A percentile compares a stretch with the other conserved stretches of the same genome.
Evolutionary conservation across 2,888 invertebrate species (phyloP).

Genomic region (Nemoura dubitans): DNA sequence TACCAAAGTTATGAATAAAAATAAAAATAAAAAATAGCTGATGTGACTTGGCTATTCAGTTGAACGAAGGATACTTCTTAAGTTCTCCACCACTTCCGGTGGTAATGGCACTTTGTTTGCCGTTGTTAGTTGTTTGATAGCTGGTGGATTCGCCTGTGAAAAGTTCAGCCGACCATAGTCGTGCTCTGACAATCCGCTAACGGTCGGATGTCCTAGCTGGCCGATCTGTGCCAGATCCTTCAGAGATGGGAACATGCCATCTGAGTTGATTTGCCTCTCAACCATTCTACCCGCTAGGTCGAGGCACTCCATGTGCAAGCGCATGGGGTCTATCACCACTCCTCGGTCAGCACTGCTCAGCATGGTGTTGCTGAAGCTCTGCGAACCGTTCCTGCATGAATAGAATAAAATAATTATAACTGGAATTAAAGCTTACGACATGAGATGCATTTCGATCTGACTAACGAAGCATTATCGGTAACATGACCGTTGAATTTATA

Average conservation of each 20-base stretch:
- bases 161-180: conserved; percentile 82
- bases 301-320: conserved; percentile 68
- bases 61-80: conserved; percentile 84
- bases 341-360: conserved; percentile 37
- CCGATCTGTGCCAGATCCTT: conserved; percentile 67
- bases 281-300: conserved; percentile 83
- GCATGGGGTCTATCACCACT: conserved; percentile 33
- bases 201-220: conserved; percentile 72
- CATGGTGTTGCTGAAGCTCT: conserved; percentile 7
- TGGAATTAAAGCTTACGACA: neutral
- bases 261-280: conserved; percentile 76
- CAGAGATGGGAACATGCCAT: conserved; percentile 77
- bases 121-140: conserved; percentile 80
- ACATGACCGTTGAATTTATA: no score
- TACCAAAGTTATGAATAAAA: no score
- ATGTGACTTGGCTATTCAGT: no score
- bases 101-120: conserved; percentile 89
- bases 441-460: no score
- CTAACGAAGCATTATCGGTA: no score
- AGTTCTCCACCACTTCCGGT: conserved; percentile 93
- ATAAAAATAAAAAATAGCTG: no score
- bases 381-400: neutral
- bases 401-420: neutral
- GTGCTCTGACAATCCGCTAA: conserved; percentile 88
- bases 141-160: conserved; percentile 72